These are phyloP conservation scores for Gonatopus flavifemur DNA, from an alignment of 1,140 invertebrate genomes.

Conservation along the genomic window DNA sequence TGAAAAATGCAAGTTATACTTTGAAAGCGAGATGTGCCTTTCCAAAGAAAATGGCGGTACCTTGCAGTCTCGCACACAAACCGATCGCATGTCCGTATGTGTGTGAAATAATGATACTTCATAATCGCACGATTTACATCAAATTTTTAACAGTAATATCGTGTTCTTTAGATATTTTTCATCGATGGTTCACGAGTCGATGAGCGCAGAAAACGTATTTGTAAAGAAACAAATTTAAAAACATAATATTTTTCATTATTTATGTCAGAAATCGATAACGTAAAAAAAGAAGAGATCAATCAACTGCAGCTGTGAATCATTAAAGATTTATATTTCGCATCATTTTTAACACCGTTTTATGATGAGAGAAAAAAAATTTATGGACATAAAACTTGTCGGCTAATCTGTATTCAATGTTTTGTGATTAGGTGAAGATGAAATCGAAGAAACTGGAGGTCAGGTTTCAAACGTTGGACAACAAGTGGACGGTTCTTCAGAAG, in stretches of 20 bases:
- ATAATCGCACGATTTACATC: background rate
- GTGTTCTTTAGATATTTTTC: background rate
- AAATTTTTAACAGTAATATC: background rate
- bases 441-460: conserved; percentile 64
- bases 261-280: conserved; percentile 1
- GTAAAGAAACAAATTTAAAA: background rate
- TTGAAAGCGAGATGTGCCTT: conserved; percentile 35
- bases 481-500: conserved; percentile 71
- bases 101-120: conserved; percentile 17
- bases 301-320: no score
- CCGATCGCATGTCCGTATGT: conserved; percentile 36
- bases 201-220: background rate
- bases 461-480: conserved; percentile 47
- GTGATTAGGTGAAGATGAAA: conserved; percentile 71
- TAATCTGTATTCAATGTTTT: conserved; percentile 8
- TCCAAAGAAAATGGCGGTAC: conserved; percentile 53
- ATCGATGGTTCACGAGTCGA: background rate
- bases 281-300: background rate
- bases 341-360: conserved; percentile 22
- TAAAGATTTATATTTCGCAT: background rate
- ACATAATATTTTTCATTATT: conserved; percentile 1
- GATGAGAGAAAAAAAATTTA: conserved; percentile 2
- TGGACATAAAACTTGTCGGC: background rate
- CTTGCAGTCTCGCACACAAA: conserved; percentile 39
- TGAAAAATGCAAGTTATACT: conserved; percentile 15